Base-by-base conservation (phyloP, 2,888 invertebrate species). In the Hydrotaea cyrtoneurina region DNA sequence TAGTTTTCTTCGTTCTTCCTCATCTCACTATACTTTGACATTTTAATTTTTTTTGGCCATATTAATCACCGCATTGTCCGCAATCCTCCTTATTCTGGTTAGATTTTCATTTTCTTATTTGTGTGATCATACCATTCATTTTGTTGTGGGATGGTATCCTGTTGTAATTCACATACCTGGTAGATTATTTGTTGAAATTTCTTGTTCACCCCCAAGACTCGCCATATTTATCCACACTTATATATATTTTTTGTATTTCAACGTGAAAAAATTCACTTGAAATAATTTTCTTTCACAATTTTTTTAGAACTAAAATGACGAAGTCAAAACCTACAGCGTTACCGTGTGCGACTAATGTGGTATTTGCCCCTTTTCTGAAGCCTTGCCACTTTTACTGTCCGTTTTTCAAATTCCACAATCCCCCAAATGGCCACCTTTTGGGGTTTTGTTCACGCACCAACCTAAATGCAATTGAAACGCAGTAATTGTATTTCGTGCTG, bases 181-280 rank as follows among this genome's bases (percentile, higher is more conserved):
- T 89, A 88, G 88, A 89, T 90, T 91, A 90, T 91, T 92, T 89
- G 90, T 88, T 89, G 89, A 90, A 92, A 91, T 92, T 91, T 92
- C 90, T 90, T 92, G 91, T 90, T 92, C 92, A 89, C 92, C 92
- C 90, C 91, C 93, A 91, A 93, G 90, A 92, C 92, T 92, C 92
- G 92, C 92, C 92, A 92, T 93, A 92, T 92, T 92, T 92, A 89
- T 89, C 88, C 88, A 89, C 90, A 69, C 79, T 82, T 73, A 78
- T 76, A 76, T 82, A 46, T 69, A 59, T 80, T 79, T 82, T 74
- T 74, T 43, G 11, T 80, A 85, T 85, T 85, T 85, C 85, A 85
- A 85, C 53, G 85, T 85, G 85, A 85, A 85, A 31, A 85, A 89
- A 90, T 89, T 89, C 90, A 90, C 90, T 89, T 89, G 88, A 88